A percentile compares a stretch with the other conserved stretches of the same genome.
phyloP scores from a whole-genome alignment of 2,113 vertebrate species.

The Charina bottae region DNA sequence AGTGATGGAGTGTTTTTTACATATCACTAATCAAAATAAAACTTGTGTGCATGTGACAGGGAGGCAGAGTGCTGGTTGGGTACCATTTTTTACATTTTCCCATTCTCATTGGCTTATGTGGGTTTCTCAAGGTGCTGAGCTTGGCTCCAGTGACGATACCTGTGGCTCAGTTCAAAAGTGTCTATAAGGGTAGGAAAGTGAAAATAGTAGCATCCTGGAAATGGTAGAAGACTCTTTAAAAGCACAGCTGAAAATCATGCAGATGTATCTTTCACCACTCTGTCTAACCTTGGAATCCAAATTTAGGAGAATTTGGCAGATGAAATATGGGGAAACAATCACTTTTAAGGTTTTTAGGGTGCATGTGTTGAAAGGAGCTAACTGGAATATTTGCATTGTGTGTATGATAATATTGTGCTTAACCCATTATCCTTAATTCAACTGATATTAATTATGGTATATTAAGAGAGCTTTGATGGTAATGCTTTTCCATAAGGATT shows the following conservation, averaged over 20 bases:
- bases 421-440: constrained; percentile 55
- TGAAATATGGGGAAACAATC: constrained; percentile 43
- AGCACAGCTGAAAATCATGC: constrained; percentile 67
- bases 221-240: constrained; percentile 48
- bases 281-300: constrained; percentile 71
- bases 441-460: constrained; percentile 53
- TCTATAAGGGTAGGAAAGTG: neutral
- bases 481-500: constrained; percentile 51
- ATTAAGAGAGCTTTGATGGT: constrained; percentile 52
- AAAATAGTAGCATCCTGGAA: neutral
- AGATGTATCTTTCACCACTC: constrained; percentile 58
- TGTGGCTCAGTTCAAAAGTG: neutral
- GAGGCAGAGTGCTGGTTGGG: neutral
- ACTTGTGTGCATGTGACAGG: neutral
- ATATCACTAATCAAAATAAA: neutral
- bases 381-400: constrained; percentile 34
- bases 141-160: neutral
- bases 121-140: neutral
- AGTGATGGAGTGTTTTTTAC: neutral
- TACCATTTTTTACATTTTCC: neutral
- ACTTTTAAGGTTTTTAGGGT: constrained; percentile 23
- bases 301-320: constrained; percentile 63
- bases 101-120: neutral
- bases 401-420: constrained; percentile 61
- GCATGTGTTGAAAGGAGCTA: neutral